Percentiles rank a stretch among this genome's conserved stretches.
These are phyloP conservation scores for Artibeus lituratus DNA, from an alignment of 2,797 vertebrate genomes.

Conservation along the genomic window DNA sequence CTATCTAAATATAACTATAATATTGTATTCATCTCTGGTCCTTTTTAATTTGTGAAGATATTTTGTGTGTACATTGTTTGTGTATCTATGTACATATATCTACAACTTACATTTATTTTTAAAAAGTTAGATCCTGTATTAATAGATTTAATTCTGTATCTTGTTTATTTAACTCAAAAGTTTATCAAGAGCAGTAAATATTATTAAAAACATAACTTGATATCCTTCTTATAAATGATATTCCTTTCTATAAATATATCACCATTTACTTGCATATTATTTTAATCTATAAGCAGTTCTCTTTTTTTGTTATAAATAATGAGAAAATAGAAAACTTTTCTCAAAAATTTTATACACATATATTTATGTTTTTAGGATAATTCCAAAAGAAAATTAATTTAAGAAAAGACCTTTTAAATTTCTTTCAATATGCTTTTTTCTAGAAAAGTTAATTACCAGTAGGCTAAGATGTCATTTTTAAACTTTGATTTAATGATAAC, in stretches of 20 bases:
- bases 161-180: neutral
- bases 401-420: neutral
- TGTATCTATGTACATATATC: rapidly evolving
- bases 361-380: neutral
- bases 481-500: neutral
- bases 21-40: neutral
- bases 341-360: neutral
- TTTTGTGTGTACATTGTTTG: neutral
- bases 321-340: neutral
- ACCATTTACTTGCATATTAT: neutral
- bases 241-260: neutral
- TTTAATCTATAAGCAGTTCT: neutral
- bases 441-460: neutral
- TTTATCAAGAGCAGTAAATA: neutral
- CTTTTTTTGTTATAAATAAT: neutral
- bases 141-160: neutral
- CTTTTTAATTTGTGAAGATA: neutral
- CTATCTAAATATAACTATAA: neutral
- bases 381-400: neutral
- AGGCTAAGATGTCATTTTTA: neutral
- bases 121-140: neutral
- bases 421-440: neutral
- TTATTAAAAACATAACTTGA: neutral
- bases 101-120: neutral
- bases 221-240: neutral